Evolutionary conservation across 2,888 invertebrate genomes (phyloP), one percentile per base, ranked within the genome.

Genomic region (Eristalis pertinax): DNA sequence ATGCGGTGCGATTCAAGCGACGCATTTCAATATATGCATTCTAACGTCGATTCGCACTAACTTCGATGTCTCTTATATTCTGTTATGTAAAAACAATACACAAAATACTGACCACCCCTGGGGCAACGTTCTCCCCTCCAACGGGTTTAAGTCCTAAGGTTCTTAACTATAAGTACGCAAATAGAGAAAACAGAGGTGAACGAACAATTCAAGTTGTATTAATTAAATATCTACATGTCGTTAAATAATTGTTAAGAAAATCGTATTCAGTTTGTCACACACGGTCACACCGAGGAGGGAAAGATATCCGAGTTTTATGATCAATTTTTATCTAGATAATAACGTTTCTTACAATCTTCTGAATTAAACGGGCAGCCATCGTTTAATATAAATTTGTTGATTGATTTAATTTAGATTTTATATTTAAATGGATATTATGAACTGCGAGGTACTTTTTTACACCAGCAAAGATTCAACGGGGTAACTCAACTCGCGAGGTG

Each of bases 331-430:
- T n/a, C 11, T 38, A 65, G 56, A 32, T 58, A n/a, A 60, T 43
- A 29, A 22, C 38, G 15, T 5, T 90, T 89, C 93, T 93, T 93
- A 93, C 93, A 91, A 93, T 92, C 91, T 91, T 93, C 86, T 92
- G 92, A 89, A 93, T 92, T 62, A 93, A 91, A 91, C 92, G 92
- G 89, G 92, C 92, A 91, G 93, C 93, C 93, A 93, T 93, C 85
- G 19, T 65, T 4, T 64, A 26, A 15, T 29, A 65, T 22, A 26
- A 63, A 62, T 11, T 70, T 79, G 19, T 24, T 11, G 22, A 65
- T 67, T 69, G 56, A 56, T 77, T 32, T 10, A 64, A 41, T 73
- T 41, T 41, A 13, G 67, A 76, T 22, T 60, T 73, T 73, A 19
- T 50, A n/a, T 50, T 19, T 50, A 19, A 50, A 19, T 19, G 10